Evolutionary conservation across 1,140 invertebrate species (phyloP).

Genomic region (Fopius arisanus): DNA sequence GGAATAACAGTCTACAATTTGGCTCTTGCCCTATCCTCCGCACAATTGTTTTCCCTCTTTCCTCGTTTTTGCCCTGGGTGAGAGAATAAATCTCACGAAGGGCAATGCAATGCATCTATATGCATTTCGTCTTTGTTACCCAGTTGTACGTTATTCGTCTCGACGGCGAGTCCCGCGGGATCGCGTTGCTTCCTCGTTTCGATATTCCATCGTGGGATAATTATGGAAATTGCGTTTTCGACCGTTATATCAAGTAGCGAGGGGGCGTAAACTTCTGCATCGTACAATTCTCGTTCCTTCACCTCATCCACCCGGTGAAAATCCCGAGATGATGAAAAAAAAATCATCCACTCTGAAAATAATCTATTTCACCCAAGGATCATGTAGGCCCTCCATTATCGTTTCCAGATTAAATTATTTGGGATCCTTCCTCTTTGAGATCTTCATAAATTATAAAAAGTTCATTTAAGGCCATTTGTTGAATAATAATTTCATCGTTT

Average conservation of each 20-base stretch:
- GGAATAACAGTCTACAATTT: background rate
- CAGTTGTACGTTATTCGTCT: conserved; percentile 14
- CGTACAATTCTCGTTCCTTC: conserved; percentile 51
- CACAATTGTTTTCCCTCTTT: background rate
- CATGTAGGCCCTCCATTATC: too few relatives aligned
- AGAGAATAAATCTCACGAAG: conserved; percentile 7
- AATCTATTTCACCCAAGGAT: too few relatives aligned
- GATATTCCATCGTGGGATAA: conserved; percentile 49
- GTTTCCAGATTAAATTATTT: too few relatives aligned
- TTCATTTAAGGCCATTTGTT: too few relatives aligned
- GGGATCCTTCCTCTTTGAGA: too few relatives aligned
- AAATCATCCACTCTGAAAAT: too few relatives aligned
- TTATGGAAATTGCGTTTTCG: conserved; percentile 54
- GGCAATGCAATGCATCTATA: background rate
- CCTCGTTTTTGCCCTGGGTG: background rate
- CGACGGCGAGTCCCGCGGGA: conserved; percentile 22
- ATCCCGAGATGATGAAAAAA: background rate
- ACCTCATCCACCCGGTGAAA: conserved; percentile 18
- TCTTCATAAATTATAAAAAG: too few relatives aligned
- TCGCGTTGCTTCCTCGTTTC: conserved; percentile 35
- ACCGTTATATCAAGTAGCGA: conserved; percentile 42
- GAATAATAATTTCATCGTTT: too few relatives aligned
- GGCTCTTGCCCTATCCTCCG: background rate
- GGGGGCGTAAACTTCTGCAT: conserved; percentile 43
- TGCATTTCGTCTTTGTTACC: conserved; percentile 14